These are phyloP conservation scores for Glossophaga mutica DNA, from an alignment of 2,797 vertebrate species.

Conservation along the genomic window DNA sequence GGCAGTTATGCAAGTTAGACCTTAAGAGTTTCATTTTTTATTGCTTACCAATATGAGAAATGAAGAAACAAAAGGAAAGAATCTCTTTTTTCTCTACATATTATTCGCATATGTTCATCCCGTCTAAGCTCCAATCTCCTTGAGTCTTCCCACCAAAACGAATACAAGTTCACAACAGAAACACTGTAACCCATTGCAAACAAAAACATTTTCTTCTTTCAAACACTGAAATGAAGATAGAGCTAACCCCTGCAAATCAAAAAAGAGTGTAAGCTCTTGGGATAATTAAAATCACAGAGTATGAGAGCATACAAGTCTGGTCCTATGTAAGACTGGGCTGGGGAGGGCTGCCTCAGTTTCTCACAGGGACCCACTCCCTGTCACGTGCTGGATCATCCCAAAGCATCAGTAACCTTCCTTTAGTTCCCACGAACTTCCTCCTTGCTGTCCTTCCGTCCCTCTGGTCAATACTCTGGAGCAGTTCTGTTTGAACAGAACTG, in stretches of 20 bases:
- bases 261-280: not conserved
- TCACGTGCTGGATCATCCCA: not conserved
- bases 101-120: conserved; percentile 37
- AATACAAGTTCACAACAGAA: not conserved
- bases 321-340: not conserved
- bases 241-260: not conserved
- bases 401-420: not conserved
- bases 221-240: not conserved
- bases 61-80: conserved; percentile 42
- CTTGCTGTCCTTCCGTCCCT: not conserved
- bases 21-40: conserved; percentile 35
- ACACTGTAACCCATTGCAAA: not conserved
- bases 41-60: conserved; percentile 53
- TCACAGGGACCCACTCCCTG: not conserved
- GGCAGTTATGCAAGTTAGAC: conserved; percentile 36
- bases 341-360: not conserved
- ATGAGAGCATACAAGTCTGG: rapidly evolving
- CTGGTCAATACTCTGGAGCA: not conserved
- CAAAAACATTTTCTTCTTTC: conserved; percentile 34
- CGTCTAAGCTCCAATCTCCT: not conserved
- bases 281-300: not conserved
- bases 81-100: conserved; percentile 38
- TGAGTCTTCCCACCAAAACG: not conserved
- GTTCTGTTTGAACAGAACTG: not conserved
- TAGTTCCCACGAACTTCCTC: not conserved